phyloP scores from a whole-genome alignment of 2,797 vertebrate genomes.

The Orestias chungarensis region DNA sequence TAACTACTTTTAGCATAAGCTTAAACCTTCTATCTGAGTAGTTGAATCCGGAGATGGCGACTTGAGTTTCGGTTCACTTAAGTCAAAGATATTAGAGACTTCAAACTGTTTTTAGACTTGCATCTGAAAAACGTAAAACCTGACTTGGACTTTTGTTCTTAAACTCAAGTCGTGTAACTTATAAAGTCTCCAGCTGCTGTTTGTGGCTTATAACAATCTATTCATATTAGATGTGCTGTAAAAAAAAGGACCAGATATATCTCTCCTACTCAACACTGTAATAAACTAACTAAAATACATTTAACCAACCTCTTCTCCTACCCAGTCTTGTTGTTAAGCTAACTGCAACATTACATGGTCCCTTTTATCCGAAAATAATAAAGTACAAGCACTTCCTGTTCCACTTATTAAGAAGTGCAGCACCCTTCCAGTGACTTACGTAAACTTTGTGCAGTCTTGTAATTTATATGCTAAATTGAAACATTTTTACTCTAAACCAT shows the following conservation, averaged over 20 bases:
- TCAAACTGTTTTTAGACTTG: background rate
- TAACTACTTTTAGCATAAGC: background rate
- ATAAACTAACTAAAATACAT: background rate
- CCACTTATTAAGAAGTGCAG: background rate
- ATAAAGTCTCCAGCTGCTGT: background rate
- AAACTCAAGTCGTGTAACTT: background rate
- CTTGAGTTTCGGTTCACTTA: no score
- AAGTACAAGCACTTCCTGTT: slow-evolving; percentile 1
- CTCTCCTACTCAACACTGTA: background rate
- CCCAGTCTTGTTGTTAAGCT: background rate
- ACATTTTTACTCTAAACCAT: background rate
- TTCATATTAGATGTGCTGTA: background rate
- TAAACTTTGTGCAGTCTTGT: background rate
- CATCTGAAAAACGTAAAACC: no score
- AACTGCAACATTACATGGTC: background rate
- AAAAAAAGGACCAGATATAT: background rate
- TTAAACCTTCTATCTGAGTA: background rate
- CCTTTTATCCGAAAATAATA: background rate
- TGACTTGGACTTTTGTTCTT: background rate
- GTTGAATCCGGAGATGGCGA: background rate
- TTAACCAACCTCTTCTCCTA: background rate
- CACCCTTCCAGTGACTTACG: background rate
- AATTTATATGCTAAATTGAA: background rate
- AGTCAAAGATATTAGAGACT: background rate
- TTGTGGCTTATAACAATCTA: background rate